phyloP scores from a whole-genome alignment of 1,140 invertebrate species.

The Drosophila saltans region DNA sequence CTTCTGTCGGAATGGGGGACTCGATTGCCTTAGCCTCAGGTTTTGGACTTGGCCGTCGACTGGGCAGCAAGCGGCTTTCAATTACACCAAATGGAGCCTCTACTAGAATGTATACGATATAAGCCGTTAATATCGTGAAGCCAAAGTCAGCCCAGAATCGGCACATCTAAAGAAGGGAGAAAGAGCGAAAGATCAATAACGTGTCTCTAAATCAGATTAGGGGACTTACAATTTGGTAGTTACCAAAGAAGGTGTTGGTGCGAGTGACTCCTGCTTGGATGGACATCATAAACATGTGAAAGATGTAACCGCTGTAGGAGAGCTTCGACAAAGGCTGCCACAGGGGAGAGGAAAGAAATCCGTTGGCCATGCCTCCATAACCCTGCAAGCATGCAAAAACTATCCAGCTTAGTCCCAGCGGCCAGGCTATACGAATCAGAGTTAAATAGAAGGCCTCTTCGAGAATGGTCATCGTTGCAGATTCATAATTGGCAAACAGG shows the following conservation, averaged over 20 bases:
- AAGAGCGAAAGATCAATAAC: too few species aligned
- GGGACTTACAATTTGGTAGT: slow-evolving; percentile 67
- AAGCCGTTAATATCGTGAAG: slow-evolving; percentile 54
- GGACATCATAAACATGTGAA: slow-evolving; percentile 78
- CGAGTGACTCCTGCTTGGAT: slow-evolving; percentile 37
- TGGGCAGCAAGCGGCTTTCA: slow-evolving; percentile 40
- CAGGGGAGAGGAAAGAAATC: slow-evolving; percentile 83
- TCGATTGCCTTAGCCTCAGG: not conserved
- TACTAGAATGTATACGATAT: slow-evolving; percentile 43
- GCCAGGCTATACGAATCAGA: slow-evolving; percentile 86
- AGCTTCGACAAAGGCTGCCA: slow-evolving; percentile 84
- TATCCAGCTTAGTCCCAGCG: slow-evolving; percentile 87
- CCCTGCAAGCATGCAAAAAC: slow-evolving; percentile 88
- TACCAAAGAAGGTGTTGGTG: slow-evolving; percentile 57
- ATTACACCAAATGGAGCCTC: slow-evolving; percentile 60
- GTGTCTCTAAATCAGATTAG: not conserved
- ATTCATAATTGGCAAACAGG: slow-evolving; percentile 58
- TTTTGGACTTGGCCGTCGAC: slow-evolving; percentile 14
- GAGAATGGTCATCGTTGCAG: slow-evolving; percentile 43
- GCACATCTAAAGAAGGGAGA: slow-evolving; percentile 39
- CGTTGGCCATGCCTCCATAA: slow-evolving; percentile 85
- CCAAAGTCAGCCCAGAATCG: slow-evolving; percentile 66
- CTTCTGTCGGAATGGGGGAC: not conserved
- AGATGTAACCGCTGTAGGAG: slow-evolving; percentile 84
- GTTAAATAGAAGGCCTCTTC: slow-evolving; percentile 87